A percentile compares a stretch with the other conserved stretches of the same genome.
phyloP scores from a whole-genome alignment of 2,888 invertebrate genomes.

The Tenthredo livida region DNA sequence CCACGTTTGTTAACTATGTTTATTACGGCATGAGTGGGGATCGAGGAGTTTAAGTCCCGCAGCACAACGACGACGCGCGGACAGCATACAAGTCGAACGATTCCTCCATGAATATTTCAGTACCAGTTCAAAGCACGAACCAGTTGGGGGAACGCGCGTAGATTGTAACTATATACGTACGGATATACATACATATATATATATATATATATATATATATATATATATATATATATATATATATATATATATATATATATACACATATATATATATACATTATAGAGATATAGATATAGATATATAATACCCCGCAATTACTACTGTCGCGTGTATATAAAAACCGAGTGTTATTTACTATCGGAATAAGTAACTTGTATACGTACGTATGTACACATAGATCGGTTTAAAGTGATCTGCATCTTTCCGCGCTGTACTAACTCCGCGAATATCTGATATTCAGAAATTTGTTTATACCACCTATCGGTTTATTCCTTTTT shows the following conservation, averaged over 20 bases:
- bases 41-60: not conserved
- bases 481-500: not conserved
- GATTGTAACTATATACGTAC: constrained; percentile 1
- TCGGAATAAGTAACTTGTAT: not conserved
- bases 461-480: too few species aligned
- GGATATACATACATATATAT: not conserved
- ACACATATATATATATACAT: too few species aligned
- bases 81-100: constrained; percentile 11
- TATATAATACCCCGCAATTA: not conserved
- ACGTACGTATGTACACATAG: not conserved
- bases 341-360: not conserved
- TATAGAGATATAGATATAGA: too few species aligned
- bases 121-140: constrained; percentile 29
- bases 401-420: not conserved
- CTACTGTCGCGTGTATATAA: constrained; percentile 4
- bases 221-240: not conserved
- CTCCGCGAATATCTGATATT: too few species aligned
- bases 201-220: not conserved
- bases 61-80: too few species aligned
- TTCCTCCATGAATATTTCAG: constrained; percentile 22
- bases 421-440: not conserved
- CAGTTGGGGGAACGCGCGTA: constrained; percentile 35
- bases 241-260: too few species aligned
- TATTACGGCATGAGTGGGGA: not conserved
- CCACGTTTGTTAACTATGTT: not conserved